Base-by-base conservation (phyloP, 2,113 vertebrate genomes). In the Poeciliopsis occidentalis region DNA sequence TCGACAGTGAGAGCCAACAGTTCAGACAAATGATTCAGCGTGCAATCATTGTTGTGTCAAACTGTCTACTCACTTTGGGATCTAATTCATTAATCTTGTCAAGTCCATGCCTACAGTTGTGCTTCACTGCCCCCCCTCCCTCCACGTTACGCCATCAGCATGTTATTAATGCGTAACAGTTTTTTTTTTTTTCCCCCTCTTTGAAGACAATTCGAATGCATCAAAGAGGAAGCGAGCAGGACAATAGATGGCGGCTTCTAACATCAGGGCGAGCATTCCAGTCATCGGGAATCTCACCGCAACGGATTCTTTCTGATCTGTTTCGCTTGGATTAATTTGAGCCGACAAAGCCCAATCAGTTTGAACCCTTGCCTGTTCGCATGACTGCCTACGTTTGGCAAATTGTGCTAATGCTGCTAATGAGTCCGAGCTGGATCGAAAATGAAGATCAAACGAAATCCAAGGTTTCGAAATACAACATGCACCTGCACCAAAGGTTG, bases 261-360 rank as follows among this genome's bases (percentile, higher is more conserved):
- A 83, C 79, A 85, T 87, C 78, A 78, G 60, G 84, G 87, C 70
- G 71, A 82, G 44, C 67, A 30, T 91, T 87, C 78, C 85, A 76
- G 69, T 89, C 76, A 75, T 85, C 80, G 88, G 92, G 82, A 62
- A 89, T 89, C 80, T 76, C 64, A 80, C 63, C 76, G 64, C 90
- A 88, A 88, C 76, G 71, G 89, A 83, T 82, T 91, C 89, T 88
- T 91, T 93, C 82, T 89, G 75, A 90, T 93, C 84, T 87, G 80
- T 87, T 67, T 85, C 81, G 83, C 80, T 64, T 81, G 86, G 93
- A 91, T 89, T 96, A 96, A 97, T 93, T 88, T 61, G 92, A 95
- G 90, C 87, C 83, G 95, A 97, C 96, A 95, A 91, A 93, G 90
- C 91, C 94, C 88, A 87, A 57, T 87, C 90, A 90, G 87, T 90